Evolutionary conservation across 2,888 invertebrate species (phyloP).

Genomic region (Agrochola lota): DNA sequence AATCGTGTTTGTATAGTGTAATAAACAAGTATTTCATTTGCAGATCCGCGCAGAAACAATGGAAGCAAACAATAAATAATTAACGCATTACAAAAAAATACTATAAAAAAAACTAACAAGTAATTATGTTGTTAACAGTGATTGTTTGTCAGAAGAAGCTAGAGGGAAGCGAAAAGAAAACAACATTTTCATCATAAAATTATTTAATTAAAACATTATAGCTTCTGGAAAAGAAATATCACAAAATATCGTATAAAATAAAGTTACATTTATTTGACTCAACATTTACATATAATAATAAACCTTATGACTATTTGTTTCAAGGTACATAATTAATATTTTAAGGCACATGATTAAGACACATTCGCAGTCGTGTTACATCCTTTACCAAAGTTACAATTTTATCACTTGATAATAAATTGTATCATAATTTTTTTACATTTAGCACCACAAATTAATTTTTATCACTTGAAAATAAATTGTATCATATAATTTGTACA

Average conservation of each 20-base stretch:
- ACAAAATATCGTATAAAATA: slow-evolving; percentile 17
- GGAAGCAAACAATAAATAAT: background rate
- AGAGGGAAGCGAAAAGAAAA: background rate
- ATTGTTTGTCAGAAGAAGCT: background rate
- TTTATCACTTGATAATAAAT: background rate
- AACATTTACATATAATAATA: slow-evolving; percentile 6
- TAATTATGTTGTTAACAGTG: background rate
- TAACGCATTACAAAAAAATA: background rate
- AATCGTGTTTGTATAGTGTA: background rate
- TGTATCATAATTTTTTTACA: background rate
- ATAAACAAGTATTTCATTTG: background rate
- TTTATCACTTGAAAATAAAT: background rate
- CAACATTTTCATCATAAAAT: background rate
- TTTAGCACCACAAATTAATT: background rate
- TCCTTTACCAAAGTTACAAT: too few species aligned
- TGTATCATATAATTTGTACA: background rate
- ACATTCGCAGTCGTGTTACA: background rate
- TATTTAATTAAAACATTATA: slow-evolving; percentile 22
- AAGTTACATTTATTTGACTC: slow-evolving; percentile 21
- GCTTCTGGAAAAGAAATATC: slow-evolving; percentile 25
- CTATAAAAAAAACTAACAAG: too few species aligned
- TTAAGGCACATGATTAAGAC: slow-evolving; percentile 29
- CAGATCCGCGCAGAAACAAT: background rate
- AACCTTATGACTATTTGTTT: background rate
- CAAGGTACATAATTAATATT: slow-evolving; percentile 27